Conservation (phyloP, 2,888 invertebrate species). For the Zeuzera pyrina region DNA sequence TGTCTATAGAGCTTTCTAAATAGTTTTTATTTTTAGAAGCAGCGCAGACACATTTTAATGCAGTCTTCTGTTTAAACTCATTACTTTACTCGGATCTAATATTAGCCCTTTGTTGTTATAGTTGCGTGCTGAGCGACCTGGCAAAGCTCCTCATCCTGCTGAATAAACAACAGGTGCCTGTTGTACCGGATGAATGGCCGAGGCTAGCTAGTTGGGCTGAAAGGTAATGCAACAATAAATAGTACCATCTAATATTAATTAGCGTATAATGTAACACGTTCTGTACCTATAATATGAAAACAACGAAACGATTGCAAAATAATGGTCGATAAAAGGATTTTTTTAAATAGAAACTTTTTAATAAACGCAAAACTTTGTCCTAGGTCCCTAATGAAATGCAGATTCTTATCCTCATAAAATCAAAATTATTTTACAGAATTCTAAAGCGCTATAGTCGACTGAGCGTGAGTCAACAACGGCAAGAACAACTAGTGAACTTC, state of each 20-base stretch:
- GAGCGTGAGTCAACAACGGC: slow-evolving; percentile 61
- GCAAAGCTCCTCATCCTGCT: slow-evolving; percentile 86
- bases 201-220: slow-evolving; percentile 88
- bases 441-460: slow-evolving; percentile 78
- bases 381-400: too few relatives aligned
- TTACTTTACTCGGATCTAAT: slow-evolving; percentile 19
- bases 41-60: too few relatives aligned
- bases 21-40: too few relatives aligned
- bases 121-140: slow-evolving; percentile 78
- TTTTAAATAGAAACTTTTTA: too few relatives aligned
- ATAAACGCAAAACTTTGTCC: too few relatives aligned
- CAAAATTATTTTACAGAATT: slow-evolving; percentile 52
- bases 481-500: slow-evolving; percentile 85
- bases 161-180: slow-evolving; percentile 82
- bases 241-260: too few relatives aligned
- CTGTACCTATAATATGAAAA: too few relatives aligned
- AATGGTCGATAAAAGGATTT: too few relatives aligned
- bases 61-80: slow-evolving; percentile 25
- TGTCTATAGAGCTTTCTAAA: too few relatives aligned
- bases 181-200: slow-evolving; percentile 88
- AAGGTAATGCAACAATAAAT: slow-evolving; percentile 46
- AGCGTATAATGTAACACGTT: too few relatives aligned
- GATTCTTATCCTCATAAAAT: too few relatives aligned
- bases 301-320: too few relatives aligned
- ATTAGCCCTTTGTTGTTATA: slow-evolving; percentile 25